A percentile compares a stretch with the other conserved stretches of the same genome.
Evolutionary conservation across 1,140 invertebrate genomes (phyloP).

Genomic region (Tetragonula clypearis): DNA sequence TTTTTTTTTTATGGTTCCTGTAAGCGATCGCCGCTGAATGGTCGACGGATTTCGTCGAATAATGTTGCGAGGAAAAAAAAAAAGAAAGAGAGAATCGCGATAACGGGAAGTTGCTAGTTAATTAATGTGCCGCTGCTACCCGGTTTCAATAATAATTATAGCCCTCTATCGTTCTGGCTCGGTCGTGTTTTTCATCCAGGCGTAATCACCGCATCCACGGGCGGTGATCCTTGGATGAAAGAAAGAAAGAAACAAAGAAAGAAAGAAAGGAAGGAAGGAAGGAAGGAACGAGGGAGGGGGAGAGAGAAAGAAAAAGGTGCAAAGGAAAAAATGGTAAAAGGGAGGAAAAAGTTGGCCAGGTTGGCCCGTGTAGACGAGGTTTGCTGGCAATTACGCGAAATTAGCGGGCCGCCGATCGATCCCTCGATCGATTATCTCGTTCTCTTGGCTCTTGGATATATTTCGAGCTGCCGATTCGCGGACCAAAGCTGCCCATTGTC

Average conservation of each 20-base stretch:
- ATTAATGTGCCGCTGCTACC: conserved; percentile 44
- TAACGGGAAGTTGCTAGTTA: conserved; percentile 20
- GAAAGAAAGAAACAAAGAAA: not conserved
- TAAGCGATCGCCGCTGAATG: not conserved
- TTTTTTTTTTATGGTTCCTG: not conserved
- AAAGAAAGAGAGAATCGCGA: not conserved
- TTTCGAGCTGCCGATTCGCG: conserved; percentile 29
- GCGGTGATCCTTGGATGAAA: conserved; percentile 29
- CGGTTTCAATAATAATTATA: conserved; percentile 68
- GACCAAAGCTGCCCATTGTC: not conserved
- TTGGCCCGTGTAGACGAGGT: conserved; percentile 26
- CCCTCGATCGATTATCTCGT: conserved; percentile 43
- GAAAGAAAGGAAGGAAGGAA: not conserved
- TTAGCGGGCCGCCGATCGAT: conserved; percentile 54
- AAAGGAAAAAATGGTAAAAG: not conserved
- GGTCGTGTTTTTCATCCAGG: conserved; percentile 25
- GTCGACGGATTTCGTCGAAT: not conserved
- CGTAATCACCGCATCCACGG: conserved; percentile 48
- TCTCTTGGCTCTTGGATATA: not conserved
- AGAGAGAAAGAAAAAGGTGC: not conserved
- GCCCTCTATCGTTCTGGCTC: not conserved
- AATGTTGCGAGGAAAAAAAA: not conserved
- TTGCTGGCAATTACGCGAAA: conserved; percentile 55
- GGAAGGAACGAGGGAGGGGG: not conserved
- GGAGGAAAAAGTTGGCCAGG: not conserved